Conservation (phyloP, 2,888 invertebrate genomes). For the Gibbula magus region DNA sequence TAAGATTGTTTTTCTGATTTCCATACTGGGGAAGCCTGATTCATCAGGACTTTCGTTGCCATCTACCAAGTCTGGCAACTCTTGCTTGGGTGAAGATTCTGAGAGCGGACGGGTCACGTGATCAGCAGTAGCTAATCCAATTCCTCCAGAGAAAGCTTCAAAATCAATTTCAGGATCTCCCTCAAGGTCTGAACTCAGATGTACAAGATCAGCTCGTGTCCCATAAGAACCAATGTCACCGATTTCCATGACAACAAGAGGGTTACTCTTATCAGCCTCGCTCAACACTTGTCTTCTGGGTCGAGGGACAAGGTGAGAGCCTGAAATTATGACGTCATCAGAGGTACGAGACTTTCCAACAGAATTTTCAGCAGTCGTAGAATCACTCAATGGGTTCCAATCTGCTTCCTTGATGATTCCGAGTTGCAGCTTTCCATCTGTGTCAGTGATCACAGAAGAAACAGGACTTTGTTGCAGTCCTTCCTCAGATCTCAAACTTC, state of each 20-base stretch:
- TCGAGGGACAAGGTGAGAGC: slow-evolving; percentile 10
- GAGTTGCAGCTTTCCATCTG: slow-evolving; percentile 1
- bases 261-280: slow-evolving; percentile 19
- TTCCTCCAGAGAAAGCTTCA: background rate
- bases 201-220: background rate
- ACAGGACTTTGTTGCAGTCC: background rate
- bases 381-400: slow-evolving; percentile 14
- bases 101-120: background rate
- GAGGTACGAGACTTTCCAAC: background rate
- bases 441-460: background rate
- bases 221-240: slow-evolving; percentile 17
- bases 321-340: slow-evolving; percentile 21
- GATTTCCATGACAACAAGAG: background rate
- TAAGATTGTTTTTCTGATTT: background rate
- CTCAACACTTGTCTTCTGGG: background rate
- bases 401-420: background rate
- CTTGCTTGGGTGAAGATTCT: slow-evolving; percentile 24
- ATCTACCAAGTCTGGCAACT: background rate
- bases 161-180: background rate
- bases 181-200: slow-evolving; percentile 1
- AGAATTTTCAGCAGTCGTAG: background rate
- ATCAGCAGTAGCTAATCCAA: background rate
- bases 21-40: background rate
- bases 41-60: slow-evolving; percentile 21
- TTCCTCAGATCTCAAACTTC: slow-evolving; percentile 1